A percentile compares a stretch with the other conserved stretches of the same genome.
phyloP scores from a whole-genome alignment of 2,797 vertebrate species.

The Diplodus puntazzo region DNA sequence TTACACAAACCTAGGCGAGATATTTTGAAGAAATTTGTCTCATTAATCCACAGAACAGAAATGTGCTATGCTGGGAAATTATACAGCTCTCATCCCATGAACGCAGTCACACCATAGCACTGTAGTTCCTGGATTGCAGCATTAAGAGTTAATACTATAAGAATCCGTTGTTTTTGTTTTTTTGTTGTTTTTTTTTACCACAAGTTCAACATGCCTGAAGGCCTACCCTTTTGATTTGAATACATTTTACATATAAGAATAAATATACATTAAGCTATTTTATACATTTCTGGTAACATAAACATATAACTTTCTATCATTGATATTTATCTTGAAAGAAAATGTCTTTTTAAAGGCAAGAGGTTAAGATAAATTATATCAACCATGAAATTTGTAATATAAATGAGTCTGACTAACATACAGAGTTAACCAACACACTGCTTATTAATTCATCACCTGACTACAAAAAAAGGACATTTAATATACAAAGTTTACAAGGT shows the following conservation, averaged over 20 bases:
- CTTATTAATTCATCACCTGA: conserved; percentile 81
- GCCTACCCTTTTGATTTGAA: conserved; percentile 77
- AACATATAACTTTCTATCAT: conserved; percentile 77
- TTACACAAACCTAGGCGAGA: conserved; percentile 55
- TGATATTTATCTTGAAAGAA: conserved; percentile 77
- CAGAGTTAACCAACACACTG: conserved; percentile 79
- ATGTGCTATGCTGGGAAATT: conserved; percentile 48
- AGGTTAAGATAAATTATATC: conserved; percentile 81
- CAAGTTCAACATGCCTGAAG: conserved; percentile 78
- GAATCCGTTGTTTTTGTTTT: conserved; percentile 26
- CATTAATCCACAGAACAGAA: conserved; percentile 44
- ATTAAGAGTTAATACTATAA: conserved; percentile 76
- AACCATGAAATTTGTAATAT: conserved; percentile 78
- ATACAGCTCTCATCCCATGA: conserved; percentile 55
- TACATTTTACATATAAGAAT: conserved; percentile 83
- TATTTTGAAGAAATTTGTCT: conserved; percentile 32
- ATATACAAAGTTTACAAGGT: conserved; percentile 80
- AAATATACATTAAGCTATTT: conserved; percentile 81
- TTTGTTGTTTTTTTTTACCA: conserved; percentile 47
- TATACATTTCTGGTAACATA: conserved; percentile 81
- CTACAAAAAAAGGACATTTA: conserved; percentile 80
- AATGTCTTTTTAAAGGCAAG: conserved; percentile 81
- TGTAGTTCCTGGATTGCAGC: conserved; percentile 78
- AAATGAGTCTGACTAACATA: conserved; percentile 79
- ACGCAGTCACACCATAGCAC: conserved; percentile 56